Evolutionary conservation across 2,797 vertebrate species (phyloP).

Genomic region (Enoplosus armatus): DNA sequence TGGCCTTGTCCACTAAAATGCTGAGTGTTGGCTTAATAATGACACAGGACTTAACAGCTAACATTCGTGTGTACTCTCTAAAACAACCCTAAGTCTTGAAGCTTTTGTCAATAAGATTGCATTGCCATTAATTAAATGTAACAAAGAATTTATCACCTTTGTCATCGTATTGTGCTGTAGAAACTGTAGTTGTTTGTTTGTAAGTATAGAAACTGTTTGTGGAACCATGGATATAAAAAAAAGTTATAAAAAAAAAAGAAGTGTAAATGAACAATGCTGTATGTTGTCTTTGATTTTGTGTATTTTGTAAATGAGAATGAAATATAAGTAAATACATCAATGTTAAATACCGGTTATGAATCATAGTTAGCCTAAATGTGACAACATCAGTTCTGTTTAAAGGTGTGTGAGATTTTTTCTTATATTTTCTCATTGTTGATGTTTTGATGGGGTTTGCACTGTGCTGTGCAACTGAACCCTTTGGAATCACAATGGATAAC

Average conservation of each 20-base stretch:
- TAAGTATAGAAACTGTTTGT: constrained; percentile 86
- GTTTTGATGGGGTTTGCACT: constrained; percentile 71
- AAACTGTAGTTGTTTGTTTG: constrained; percentile 92
- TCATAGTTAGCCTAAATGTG: constrained; percentile 84
- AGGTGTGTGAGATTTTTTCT: constrained; percentile 82
- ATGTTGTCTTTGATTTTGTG: constrained; percentile 87
- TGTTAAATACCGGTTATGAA: constrained; percentile 81
- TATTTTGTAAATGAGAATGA: constrained; percentile 86
- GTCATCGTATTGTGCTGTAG: constrained; percentile 92
- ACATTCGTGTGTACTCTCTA: constrained; percentile 73
- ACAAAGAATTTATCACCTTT: constrained; percentile 82
- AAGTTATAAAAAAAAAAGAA: constrained; percentile 73
- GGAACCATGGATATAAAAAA: constrained; percentile 85
- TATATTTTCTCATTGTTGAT: constrained; percentile 74
- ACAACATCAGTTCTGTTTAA: constrained; percentile 80
- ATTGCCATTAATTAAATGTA: constrained; percentile 83
- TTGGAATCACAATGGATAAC: constrained; percentile 76
- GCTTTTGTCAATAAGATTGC: constrained; percentile 83
- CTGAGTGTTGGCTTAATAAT: constrained; percentile 63
- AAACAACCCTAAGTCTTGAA: constrained; percentile 75
- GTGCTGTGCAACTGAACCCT: constrained; percentile 67
- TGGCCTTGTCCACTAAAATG: constrained; percentile 62
- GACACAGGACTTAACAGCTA: constrained; percentile 66
- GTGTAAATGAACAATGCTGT: constrained; percentile 85
- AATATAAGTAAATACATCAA: constrained; percentile 81